These are phyloP conservation scores for Merodon equestris DNA, from an alignment of 2,888 invertebrate species.

Conservation along the genomic window DNA sequence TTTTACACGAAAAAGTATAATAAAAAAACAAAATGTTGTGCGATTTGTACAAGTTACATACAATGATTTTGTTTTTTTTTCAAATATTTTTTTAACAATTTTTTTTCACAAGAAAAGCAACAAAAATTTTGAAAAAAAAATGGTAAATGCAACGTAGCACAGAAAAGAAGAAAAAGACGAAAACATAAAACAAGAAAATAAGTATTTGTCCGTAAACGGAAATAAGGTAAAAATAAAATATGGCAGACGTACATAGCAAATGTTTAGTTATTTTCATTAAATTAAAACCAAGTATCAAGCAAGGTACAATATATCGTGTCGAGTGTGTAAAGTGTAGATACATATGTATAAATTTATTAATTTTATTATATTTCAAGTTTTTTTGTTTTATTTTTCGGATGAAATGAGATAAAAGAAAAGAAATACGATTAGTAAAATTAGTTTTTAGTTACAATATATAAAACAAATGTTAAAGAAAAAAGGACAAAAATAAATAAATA, in stretches of 20 bases:
- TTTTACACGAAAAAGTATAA: constrained; percentile 62
- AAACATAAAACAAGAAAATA: constrained; percentile 4
- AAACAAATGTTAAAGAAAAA: too few species aligned
- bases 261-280: constrained; percentile 32
- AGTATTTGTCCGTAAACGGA: constrained; percentile 28
- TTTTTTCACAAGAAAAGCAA: constrained; percentile 50
- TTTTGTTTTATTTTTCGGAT: constrained; percentile 36
- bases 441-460: too few species aligned
- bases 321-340: constrained; percentile 61
- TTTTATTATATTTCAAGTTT: constrained; percentile 31
- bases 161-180: constrained; percentile 3
- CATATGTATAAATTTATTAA: constrained; percentile 8
- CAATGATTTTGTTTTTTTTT: constrained; percentile 54
- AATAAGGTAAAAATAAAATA: constrained; percentile 28
- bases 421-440: constrained; percentile 49
- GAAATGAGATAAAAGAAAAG: constrained; percentile 60
- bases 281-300: constrained; percentile 39
- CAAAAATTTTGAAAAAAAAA: constrained; percentile 32
- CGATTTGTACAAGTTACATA: constrained; percentile 64
- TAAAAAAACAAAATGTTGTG: constrained; percentile 65
- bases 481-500: too few species aligned
- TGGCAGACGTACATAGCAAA: constrained; percentile 57
- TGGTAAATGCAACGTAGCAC: constrained; percentile 45
- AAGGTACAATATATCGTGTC: constrained; percentile 49
- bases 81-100: constrained; percentile 26